Percentiles rank a stretch among this genome's conserved stretches.
These are phyloP conservation scores for Ips nitidus DNA, from an alignment of 1,140 invertebrate genomes.

Conservation along the genomic window DNA sequence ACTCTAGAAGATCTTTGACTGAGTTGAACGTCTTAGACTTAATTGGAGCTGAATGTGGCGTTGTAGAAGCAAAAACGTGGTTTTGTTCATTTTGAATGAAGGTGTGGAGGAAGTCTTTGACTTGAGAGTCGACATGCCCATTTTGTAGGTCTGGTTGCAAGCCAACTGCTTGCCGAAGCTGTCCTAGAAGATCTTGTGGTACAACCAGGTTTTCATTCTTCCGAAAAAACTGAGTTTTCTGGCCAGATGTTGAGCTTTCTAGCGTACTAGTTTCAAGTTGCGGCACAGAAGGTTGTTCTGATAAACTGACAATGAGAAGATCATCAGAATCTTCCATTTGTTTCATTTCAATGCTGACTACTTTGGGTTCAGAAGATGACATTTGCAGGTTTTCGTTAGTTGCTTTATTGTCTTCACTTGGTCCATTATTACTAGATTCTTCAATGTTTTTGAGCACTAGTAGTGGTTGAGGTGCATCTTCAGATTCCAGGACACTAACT, in stretches of 20 bases:
- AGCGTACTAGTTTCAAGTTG: neutral
- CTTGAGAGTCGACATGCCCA: neutral
- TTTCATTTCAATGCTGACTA: constrained; percentile 21
- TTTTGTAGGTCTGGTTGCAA: too few species aligned
- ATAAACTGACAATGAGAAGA: constrained; percentile 12
- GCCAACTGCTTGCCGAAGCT: too few species aligned
- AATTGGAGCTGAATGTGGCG: too few species aligned
- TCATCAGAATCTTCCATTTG: constrained; percentile 8
- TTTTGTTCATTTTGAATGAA: constrained; percentile 15
- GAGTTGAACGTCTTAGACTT: constrained; percentile 1
- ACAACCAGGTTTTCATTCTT: constrained; percentile 18
- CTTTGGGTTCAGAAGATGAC: neutral
- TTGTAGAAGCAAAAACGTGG: neutral
- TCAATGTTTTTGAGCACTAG: too few species aligned
- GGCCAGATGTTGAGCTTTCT: neutral
- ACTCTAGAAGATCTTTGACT: constrained; percentile 21
- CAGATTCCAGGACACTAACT: too few species aligned
- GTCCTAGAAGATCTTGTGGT: too few species aligned
- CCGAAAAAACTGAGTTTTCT: constrained; percentile 26
- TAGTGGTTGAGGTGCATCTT: neutral
- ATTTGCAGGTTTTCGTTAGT: too few species aligned
- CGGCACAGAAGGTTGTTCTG: neutral
- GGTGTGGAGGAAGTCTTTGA: neutral
- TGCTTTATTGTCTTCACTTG: neutral
- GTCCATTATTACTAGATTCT: neutral